phyloP scores from a whole-genome alignment of 2,113 vertebrate genomes.

The Junco hyemalis region DNA sequence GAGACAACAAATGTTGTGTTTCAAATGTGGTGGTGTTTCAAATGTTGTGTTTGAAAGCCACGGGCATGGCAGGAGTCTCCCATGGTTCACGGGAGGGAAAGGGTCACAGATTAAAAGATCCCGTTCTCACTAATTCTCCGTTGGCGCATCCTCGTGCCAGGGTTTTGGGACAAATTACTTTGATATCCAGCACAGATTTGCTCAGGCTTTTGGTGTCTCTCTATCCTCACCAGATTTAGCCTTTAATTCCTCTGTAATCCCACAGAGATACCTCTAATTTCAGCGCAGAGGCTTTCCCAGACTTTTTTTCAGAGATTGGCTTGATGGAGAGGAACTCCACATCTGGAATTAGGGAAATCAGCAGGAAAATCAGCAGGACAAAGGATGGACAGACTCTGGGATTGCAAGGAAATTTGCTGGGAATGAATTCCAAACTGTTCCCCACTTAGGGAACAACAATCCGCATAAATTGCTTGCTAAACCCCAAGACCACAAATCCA shows the following conservation, averaged over 20 bases:
- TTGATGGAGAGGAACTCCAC: rapidly evolving
- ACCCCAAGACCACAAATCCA: neutral
- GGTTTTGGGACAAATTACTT: neutral
- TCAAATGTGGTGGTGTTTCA: too few species aligned
- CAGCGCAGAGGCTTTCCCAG: rapidly evolving
- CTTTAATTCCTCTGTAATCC: neutral
- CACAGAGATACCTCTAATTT: neutral
- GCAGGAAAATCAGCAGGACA: neutral
- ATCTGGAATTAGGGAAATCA: neutral
- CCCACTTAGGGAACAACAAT: neutral
- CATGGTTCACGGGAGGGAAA: constrained; percentile 62
- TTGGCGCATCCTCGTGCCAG: neutral
- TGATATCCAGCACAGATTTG: neutral
- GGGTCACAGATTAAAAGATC: constrained; percentile 69
- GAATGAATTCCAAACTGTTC: neutral
- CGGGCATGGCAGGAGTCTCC: constrained; percentile 2
- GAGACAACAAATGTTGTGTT: too few species aligned
- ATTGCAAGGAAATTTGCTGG: rapidly evolving
- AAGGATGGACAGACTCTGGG: rapidly evolving
- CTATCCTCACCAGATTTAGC: too few species aligned
- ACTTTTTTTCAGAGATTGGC: neutral
- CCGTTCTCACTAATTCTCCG: neutral
- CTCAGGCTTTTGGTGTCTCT: neutral
- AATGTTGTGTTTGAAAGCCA: neutral
- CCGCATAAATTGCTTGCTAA: neutral